Base-by-base conservation (phyloP, 1,140 invertebrate species). In the Aethina tumida region DNA sequence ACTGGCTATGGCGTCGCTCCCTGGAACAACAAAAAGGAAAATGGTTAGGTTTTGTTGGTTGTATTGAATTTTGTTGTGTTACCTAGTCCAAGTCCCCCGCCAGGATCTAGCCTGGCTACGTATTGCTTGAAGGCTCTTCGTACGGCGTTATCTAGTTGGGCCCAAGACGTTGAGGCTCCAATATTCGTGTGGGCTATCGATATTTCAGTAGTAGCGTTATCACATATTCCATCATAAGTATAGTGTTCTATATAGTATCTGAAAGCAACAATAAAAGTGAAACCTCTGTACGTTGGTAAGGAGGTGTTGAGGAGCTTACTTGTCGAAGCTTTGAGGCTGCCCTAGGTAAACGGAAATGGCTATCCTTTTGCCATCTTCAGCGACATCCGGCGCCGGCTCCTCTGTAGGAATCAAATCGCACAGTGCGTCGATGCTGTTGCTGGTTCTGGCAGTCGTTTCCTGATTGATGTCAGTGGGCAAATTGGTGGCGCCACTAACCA, bases 81-180 rank as follows among this genome's bases (percentile, higher is more conserved):
- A 46, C 84, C 86, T 1, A 99, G 66, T 8, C 94, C 94, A 15
- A 99, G 66, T 65, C 87, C 91, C 9, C 85, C 85, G 2, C 84
- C 81, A 0, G 90, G 88, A 66, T 99, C 95, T 42, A 98, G 81
- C 50, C 88, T 77, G 5, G 85, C 77, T 16, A 97, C 72, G 61
- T 97, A 97, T 54, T 97, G 91, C 65, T 96, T 96, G 56, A 98
- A 95, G 39, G 87, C 81, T 59, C 88, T 79, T 53, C 87, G 72
- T 29, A 97, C 81, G 40, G 86, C 81, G 47, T 84, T 84, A 60
- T 98, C 94, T 42, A 98, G 67, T 49, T 89, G 81, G 56, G 90
- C 86, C 95, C 95, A 98, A 19, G 84, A 90, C 0, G 89, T 94
- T 62, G 94, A 93, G 19, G 85, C 83, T 49, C 85, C 88, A 28